A percentile compares a stretch with the other conserved stretches of the same genome.
Evolutionary conservation across 2,113 vertebrate genomes (phyloP).

Genomic region (Geococcyx californianus): DNA sequence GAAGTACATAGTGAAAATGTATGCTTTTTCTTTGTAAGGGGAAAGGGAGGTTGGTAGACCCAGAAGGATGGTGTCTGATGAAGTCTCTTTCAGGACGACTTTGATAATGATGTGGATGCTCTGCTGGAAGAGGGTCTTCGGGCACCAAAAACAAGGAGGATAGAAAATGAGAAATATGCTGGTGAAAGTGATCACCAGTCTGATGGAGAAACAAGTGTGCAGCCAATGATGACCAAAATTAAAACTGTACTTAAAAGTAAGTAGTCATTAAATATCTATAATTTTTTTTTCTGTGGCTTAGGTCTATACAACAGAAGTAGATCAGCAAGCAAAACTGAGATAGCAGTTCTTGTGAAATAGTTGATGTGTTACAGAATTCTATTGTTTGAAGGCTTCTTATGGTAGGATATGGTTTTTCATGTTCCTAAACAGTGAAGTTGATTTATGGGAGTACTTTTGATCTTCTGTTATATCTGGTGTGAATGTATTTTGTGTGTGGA

Average conservation of each 20-base stretch:
- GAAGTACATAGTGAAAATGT: neutral
- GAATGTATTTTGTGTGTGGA: neutral
- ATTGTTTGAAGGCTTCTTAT: neutral
- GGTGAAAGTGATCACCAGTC: conserved; percentile 94
- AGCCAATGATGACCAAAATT: conserved; percentile 99
- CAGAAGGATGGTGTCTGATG: conserved; percentile 62
- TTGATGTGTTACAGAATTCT: neutral
- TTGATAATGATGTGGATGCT: conserved; percentile 98
- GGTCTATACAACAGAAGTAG: neutral
- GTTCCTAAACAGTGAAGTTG: neutral
- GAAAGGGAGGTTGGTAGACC: neutral
- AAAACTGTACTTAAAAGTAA: conserved; percentile 99
- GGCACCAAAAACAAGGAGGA: conserved; percentile 92
- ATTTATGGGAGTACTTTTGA: neutral
- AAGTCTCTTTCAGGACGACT: conserved; percentile 92
- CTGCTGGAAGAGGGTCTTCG: conserved; percentile 96
- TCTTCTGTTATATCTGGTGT: neutral
- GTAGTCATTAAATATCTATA: neutral
- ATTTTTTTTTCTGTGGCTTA: neutral
- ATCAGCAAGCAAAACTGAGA: neutral
- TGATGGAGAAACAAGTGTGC: conserved; percentile 92
- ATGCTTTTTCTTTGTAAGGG: neutral
- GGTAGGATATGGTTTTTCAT: neutral
- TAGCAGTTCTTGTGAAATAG: neutral
- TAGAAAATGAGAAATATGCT: conserved; percentile 85